Evolutionary conservation across 2,888 invertebrate genomes (phyloP), one percentile per base, ranked within the genome.

Genomic region (Polyommatus icarus): DNA sequence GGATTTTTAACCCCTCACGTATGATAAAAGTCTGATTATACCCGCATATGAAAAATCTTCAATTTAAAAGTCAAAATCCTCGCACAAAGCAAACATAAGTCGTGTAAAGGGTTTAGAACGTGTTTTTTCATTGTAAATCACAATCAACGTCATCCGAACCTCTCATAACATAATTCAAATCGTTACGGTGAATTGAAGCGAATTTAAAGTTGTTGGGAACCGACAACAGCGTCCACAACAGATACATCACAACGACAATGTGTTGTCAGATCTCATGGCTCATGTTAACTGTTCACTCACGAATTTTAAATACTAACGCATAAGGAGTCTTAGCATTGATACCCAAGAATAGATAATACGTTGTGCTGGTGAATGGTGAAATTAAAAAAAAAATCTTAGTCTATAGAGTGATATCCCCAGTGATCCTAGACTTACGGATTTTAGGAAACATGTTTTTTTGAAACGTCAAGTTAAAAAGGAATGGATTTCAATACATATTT

Each of bases 261-360:
- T 80, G 81, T 82, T 82, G 83, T 82, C 87, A 86, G 84, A 86
- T 89, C 87, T 88, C 87, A 86, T 87, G 87, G 88, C 87, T 88
- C 87, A 86, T 87, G 87, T 87, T 86, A 89, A 87, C 84, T 85
- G 86, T 85, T 84, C 84, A 80, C 83, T 86, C 87, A 87, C 87
- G 87, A 86, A 81, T 85, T 85, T 84, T 83, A 84, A 83, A 79
- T 73, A 79, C 71, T 80, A 82, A 83, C 83, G 81, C 82, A 79
- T 79, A 81, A 82, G 75, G 54, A 75, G 54, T 54, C 1, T 54
- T 7, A 18, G 50, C 75, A 46, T 75, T 50, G 75, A 75, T 54
- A 6, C 7, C 0, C 20, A 10, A 61, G 0, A 10, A 10, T 61
- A 61, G 61, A 61, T n/a, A 24, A 8, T 3, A 8, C 10, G 20